Percentiles rank a stretch among this genome's conserved stretches.
Evolutionary conservation across 2,888 invertebrate genomes (phyloP).

Genomic region (Himalopsyche japonica): DNA sequence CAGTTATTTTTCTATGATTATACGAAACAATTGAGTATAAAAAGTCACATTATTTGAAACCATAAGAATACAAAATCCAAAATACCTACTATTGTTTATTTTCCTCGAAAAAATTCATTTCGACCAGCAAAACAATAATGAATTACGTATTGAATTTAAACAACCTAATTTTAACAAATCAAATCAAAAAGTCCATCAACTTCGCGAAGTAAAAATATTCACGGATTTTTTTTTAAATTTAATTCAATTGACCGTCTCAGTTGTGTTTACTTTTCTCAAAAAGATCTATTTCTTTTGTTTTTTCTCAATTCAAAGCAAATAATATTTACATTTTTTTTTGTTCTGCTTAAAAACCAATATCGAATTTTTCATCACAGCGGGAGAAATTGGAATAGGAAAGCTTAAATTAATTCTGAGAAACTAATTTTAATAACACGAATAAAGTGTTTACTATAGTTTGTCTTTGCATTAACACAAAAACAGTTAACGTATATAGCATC

Average conservation of each 20-base stretch:
- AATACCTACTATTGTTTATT: background rate
- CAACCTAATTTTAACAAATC: background rate
- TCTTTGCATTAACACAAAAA: too few species aligned
- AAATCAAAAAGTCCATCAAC: background rate
- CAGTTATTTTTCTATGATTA: too few species aligned
- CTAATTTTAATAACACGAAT: too few species aligned
- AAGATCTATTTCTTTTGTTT: background rate
- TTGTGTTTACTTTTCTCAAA: background rate
- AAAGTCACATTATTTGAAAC: too few species aligned
- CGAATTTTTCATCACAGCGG: background rate
- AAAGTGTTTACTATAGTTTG: too few species aligned
- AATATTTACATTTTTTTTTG: background rate
- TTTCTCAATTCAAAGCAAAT: background rate
- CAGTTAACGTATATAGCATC: too few species aligned
- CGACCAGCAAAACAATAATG: background rate
- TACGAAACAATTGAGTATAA: too few species aligned
- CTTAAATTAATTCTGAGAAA: too few species aligned
- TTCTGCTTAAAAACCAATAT: background rate
- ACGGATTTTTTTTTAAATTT: background rate
- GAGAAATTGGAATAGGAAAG: too few species aligned
- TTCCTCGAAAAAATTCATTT: background rate
- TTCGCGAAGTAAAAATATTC: background rate
- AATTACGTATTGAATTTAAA: background rate
- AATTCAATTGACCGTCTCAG: background rate
- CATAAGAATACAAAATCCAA: too few species aligned